Conservation (phyloP, 2,113 vertebrate species). For the Pollimyrus isidori region DNA sequence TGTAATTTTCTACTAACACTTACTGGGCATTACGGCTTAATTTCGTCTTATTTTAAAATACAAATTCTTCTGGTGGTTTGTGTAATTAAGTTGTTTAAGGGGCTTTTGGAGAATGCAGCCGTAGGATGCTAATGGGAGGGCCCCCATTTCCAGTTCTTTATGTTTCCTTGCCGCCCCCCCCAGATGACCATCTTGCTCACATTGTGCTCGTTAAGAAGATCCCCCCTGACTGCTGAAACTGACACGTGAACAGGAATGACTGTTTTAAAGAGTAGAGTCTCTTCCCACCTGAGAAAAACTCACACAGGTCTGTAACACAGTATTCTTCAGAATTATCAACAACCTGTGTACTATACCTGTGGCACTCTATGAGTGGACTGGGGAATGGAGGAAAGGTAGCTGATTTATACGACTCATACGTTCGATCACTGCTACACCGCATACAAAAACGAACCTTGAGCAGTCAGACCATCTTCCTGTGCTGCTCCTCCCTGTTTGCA, state of each 20-base stretch:
- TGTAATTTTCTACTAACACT: background rate
- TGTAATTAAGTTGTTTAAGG: background rate
- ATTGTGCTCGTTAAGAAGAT: background rate
- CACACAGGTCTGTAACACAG: background rate
- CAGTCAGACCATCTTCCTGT: no score
- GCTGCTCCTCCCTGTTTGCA: no score
- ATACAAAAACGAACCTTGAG: no score
- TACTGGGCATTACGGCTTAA: background rate
- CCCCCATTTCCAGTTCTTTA: background rate
- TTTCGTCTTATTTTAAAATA: background rate
- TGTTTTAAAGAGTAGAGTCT: background rate
- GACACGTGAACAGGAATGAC: background rate
- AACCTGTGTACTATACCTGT: background rate
- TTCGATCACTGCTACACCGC: no score
- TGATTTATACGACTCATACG: background rate
- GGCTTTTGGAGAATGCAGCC: background rate
- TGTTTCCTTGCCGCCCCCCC: background rate
- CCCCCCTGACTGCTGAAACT: background rate
- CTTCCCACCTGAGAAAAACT: background rate
- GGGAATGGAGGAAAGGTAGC: background rate
- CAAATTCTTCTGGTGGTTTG: background rate
- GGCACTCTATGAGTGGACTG: background rate
- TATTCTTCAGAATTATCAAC: background rate
- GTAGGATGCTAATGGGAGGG: background rate
- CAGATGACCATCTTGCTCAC: background rate